These are phyloP conservation scores for Palythoa grandis DNA, from an alignment of 92 coral and sea anemone genomes.

Conservation along the genomic window DNA sequence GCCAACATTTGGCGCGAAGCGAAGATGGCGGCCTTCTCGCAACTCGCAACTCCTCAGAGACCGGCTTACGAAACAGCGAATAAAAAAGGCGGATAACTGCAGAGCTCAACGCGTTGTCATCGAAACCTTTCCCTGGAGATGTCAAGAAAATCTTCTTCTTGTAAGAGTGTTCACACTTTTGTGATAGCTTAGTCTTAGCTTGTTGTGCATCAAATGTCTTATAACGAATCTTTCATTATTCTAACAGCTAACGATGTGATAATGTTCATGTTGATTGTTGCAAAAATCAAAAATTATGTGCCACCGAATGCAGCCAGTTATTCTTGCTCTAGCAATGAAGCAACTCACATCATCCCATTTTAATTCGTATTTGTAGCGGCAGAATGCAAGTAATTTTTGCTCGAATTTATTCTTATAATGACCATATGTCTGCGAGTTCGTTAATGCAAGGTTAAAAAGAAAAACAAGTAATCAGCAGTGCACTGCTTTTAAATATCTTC, in stretches of 20 bases:
- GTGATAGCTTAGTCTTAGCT: not conserved
- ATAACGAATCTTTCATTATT: not conserved
- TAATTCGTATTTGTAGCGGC: not conserved
- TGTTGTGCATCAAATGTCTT: not conserved
- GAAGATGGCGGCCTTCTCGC: conserved; percentile 1
- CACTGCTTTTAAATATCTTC: too few relatives aligned
- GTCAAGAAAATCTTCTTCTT: conserved; percentile 35
- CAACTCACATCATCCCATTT: not conserved
- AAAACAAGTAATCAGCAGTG: too few relatives aligned
- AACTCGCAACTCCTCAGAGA: conserved; percentile 12
- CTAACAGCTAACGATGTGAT: not conserved
- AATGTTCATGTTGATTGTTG: not conserved
- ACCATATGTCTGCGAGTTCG: too few relatives aligned
- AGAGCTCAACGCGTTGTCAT: conserved; percentile 18
- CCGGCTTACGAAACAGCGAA: conserved; percentile 11
- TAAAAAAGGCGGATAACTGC: conserved; percentile 28
- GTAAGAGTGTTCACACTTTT: conserved; percentile 9
- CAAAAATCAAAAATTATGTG: not conserved
- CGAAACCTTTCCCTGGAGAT: conserved; percentile 38
- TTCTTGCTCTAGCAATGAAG: not conserved
- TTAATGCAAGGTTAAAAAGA: too few relatives aligned
- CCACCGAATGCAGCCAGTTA: not conserved
- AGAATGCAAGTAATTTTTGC: not conserved
- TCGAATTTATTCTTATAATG: too few relatives aligned
- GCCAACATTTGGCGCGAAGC: conserved; percentile 35